Conservation (phyloP, 1,140 invertebrate species). For the Mamestra configurata region DNA sequence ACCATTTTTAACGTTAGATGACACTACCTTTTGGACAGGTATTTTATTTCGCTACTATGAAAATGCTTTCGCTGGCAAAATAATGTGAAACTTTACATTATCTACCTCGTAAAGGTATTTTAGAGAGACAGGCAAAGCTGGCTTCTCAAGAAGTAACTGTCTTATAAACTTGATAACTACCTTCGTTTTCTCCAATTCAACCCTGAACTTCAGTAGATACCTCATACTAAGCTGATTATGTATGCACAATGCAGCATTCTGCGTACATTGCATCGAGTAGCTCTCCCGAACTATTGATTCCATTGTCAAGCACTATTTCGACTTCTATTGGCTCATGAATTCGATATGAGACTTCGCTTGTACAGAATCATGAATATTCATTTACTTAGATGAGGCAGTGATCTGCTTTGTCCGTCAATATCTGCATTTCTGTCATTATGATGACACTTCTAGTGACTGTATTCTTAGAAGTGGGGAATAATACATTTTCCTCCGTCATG, state of each 20-base stretch:
- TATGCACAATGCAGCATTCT: neutral
- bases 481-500: conserved; percentile 7
- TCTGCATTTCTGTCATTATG: conserved; percentile 13
- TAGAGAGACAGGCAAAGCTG: neutral
- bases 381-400: neutral
- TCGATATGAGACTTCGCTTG: neutral
- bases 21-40: conserved; percentile 8
- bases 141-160: neutral
- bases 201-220: neutral
- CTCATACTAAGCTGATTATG: neutral
- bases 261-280: neutral
- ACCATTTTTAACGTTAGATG: conserved; percentile 12
- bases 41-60: conserved; percentile 13
- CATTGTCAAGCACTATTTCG: conserved; percentile 9
- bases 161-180: neutral
- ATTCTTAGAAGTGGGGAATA: neutral
- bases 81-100: neutral
- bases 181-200: neutral
- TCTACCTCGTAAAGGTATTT: neutral
- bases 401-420: conserved; percentile 1
- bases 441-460: neutral
- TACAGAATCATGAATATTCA: conserved; percentile 28
- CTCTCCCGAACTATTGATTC: neutral
- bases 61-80: neutral
- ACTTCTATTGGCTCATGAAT: conserved; percentile 21